Evolutionary conservation across 2,797 vertebrate genomes (phyloP), one percentile per base, ranked within the genome.

Genomic region (Erpetoichthys calabaricus): DNA sequence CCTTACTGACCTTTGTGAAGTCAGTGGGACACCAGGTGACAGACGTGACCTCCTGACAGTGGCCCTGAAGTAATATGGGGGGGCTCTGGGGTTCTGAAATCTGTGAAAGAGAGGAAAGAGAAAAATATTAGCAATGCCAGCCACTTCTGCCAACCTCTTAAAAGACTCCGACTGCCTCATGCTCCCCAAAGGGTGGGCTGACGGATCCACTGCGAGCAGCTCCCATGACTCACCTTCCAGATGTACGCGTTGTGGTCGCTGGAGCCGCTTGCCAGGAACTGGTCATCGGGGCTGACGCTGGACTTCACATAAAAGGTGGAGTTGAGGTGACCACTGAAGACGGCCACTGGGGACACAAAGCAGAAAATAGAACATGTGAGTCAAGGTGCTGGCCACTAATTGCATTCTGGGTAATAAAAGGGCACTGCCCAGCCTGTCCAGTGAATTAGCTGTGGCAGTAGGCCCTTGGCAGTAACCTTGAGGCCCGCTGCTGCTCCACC

Each of bases 231-330:
- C 69, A 98, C 96, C 90, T 93, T 96, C 96, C 96, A 99, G 68
- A 99, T 91, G 64, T 94, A 94, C 0, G 87, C 83, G 0, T 80
- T 76, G 61, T 86, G 80, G 70, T 99, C 91, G 66, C 91, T 98
- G 0, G 95, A 98, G 25, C 96, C 95, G 55, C 94, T 98, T 70
- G 90, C 73, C 70, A 99, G 75, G 74, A 98, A 98, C 78, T 94
- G 93, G 67, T 93, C 84, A 3, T 95, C 91, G 3, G 93, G 92
- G 72, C 96, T 98, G 25, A 90, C 71, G 5, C 88, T 84, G 67
- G 94, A 94, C 72, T 96, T 98, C 3, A 98, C 64, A 47, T 99
- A 98, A 74, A 98, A 99, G 0, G 89, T 90, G 42, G 92, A 94
- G 75, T 99, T 99, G 65, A 91, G 84, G 66, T 98, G 94, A 47